Evolutionary conservation across 2,888 invertebrate genomes (phyloP).

Genomic region (Lucinisca nassula): DNA sequence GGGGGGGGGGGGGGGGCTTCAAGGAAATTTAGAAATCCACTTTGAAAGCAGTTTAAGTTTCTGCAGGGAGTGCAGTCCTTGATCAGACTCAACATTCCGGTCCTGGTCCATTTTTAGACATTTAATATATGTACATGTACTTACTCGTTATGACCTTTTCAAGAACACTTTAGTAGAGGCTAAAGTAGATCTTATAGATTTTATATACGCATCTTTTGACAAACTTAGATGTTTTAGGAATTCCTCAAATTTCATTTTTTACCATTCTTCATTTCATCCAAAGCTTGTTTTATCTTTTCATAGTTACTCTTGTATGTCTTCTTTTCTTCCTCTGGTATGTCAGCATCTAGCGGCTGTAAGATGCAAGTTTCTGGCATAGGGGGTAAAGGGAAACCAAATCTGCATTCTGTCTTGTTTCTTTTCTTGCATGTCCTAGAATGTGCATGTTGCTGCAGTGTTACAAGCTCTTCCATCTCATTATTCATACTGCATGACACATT

Average conservation of each 20-base stretch:
- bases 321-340: conserved; percentile 26
- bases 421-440: conserved; percentile 55
- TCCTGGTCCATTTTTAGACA: no score
- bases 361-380: conserved; percentile 45
- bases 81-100: no score
- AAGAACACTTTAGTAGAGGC: conserved; percentile 24
- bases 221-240: neutral
- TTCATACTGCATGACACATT: conserved; percentile 23
- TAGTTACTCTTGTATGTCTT: conserved; percentile 38
- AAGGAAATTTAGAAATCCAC: no score
- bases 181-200: neutral
- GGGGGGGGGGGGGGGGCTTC: no score
- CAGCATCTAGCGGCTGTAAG: conserved; percentile 43
- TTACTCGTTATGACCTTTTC: conserved; percentile 34
- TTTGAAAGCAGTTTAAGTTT: no score
- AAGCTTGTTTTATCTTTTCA: neutral
- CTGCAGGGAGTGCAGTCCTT: no score
- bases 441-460: conserved; percentile 24
- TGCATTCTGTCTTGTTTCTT: conserved; percentile 32
- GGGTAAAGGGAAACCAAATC: conserved; percentile 65
- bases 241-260: conserved; percentile 11
- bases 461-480: conserved; percentile 1
- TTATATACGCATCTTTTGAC: neutral
- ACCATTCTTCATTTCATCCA: conserved; percentile 19
- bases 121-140: no score